Evolutionary conservation across 2,113 vertebrate genomes (phyloP).

Genomic region (Nycticebus coucang): DNA sequence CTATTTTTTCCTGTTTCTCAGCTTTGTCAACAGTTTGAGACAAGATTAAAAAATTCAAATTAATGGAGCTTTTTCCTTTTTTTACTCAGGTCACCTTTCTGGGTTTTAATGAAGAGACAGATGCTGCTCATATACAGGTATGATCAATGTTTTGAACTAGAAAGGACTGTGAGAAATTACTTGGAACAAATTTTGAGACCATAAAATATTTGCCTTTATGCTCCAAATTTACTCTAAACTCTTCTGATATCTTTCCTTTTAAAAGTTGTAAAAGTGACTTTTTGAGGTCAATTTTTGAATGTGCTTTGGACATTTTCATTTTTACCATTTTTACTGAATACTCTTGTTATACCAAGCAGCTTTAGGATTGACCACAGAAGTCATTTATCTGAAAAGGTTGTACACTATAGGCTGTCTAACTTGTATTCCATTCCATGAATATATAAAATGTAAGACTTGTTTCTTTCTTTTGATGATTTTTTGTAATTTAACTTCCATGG

Average conservation of each 20-base stretch:
- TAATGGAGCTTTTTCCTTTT: conserved; percentile 65
- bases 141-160: not conserved
- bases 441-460: not conserved
- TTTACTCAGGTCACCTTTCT: conserved; percentile 92
- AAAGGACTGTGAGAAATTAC: not conserved
- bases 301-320: conserved; percentile 37
- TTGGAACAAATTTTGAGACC: conserved; percentile 27
- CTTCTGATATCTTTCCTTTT: not conserved
- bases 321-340: conserved; percentile 25
- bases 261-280: conserved; percentile 28
- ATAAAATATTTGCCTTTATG: conserved; percentile 7
- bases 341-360: conserved; percentile 36
- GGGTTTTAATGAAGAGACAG: conserved; percentile 90
- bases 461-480: conserved; percentile 52
- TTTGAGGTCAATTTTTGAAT: conserved; percentile 39
- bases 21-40: not conserved
- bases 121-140: conserved; percentile 89
- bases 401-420: not conserved
- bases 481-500: conserved; percentile 37
- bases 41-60: conserved; percentile 27
- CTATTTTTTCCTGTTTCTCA: not conserved
- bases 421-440: not conserved
- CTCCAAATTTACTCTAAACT: not conserved
- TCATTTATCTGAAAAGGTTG: conserved; percentile 8
- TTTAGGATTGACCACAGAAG: conserved; percentile 12